A percentile compares a stretch with the other conserved stretches of the same genome.
Evolutionary conservation across 2,113 vertebrate species (phyloP).

Genomic region (Lagopus leucura): DNA sequence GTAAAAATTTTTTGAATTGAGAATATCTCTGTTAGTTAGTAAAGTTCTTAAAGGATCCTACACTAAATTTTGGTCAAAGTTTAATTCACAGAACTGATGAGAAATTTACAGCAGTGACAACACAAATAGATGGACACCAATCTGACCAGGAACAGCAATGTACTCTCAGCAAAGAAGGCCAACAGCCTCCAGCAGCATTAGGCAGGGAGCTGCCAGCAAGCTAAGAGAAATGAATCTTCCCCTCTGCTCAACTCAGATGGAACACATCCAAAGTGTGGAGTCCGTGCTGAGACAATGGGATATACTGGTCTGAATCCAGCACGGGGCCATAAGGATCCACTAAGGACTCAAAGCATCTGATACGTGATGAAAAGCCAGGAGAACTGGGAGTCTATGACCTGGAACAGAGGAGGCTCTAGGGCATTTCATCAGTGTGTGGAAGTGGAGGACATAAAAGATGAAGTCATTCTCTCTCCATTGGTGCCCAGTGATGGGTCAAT

Average conservation of each 20-base stretch:
- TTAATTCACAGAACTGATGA: neutral
- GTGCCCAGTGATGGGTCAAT: neutral
- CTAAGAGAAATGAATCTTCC: neutral
- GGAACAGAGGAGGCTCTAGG: neutral
- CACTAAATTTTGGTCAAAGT: neutral
- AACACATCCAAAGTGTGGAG: neutral
- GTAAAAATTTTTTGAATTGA: neutral
- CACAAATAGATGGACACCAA: neutral
- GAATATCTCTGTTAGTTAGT: accelerated
- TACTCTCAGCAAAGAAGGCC: neutral
- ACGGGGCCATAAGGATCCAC: neutral
- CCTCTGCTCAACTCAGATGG: neutral
- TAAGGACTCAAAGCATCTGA: neutral
- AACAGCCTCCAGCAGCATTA: neutral
- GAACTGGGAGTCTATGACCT: neutral
- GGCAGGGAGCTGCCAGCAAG: neutral
- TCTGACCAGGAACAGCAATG: neutral
- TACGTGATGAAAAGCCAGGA: neutral
- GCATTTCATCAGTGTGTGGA: neutral
- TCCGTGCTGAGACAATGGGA: neutral
- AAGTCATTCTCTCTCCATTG: neutral
- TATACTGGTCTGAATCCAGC: neutral
- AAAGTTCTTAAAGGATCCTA: neutral
- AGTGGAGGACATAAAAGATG: neutral
- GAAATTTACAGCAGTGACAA: neutral